phyloP scores from a whole-genome alignment of 2,888 invertebrate species.

The Zaprionus lineosus region DNA sequence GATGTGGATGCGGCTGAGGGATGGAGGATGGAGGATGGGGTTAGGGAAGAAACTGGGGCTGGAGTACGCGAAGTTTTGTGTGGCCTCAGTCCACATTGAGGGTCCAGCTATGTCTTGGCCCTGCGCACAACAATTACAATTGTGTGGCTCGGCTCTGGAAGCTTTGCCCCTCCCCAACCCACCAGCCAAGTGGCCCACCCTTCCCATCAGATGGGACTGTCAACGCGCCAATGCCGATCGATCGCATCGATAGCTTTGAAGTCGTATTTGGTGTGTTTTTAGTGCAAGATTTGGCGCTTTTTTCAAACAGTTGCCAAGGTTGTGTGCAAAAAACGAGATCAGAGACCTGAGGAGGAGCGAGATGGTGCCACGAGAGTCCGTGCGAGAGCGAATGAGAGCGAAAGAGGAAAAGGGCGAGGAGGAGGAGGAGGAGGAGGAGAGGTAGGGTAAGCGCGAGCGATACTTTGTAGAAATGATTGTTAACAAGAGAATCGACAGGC shows the following conservation, averaged over 20 bases:
- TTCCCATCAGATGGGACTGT: constrained; percentile 48
- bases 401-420: constrained; percentile 21
- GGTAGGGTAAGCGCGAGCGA: too few relatives aligned
- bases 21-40: too few relatives aligned
- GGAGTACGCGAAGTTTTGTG: too few relatives aligned
- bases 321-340: constrained; percentile 33
- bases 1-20: constrained; percentile 27
- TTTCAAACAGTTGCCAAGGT: constrained; percentile 69
- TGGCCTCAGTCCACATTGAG: constrained; percentile 29
- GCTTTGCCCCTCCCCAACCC: background rate
- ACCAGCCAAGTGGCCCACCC: background rate
- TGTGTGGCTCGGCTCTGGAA: constrained; percentile 41
- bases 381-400: too few relatives aligned
- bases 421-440: too few relatives aligned
- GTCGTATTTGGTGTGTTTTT: constrained; percentile 81
- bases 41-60: too few relatives aligned
- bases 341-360: too few relatives aligned
- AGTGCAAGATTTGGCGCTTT: constrained; percentile 82
- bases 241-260: constrained; percentile 81
- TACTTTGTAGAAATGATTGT: constrained; percentile 82
- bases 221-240: constrained; percentile 69
- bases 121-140: constrained; percentile 54
- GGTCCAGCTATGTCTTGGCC: constrained; percentile 3
- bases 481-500: constrained; percentile 78
- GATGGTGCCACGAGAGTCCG: too few relatives aligned